Evolutionary conservation across 2,888 invertebrate species (phyloP), one percentile per base, ranked within the genome.

Genomic region (Drosophila pegasa): DNA sequence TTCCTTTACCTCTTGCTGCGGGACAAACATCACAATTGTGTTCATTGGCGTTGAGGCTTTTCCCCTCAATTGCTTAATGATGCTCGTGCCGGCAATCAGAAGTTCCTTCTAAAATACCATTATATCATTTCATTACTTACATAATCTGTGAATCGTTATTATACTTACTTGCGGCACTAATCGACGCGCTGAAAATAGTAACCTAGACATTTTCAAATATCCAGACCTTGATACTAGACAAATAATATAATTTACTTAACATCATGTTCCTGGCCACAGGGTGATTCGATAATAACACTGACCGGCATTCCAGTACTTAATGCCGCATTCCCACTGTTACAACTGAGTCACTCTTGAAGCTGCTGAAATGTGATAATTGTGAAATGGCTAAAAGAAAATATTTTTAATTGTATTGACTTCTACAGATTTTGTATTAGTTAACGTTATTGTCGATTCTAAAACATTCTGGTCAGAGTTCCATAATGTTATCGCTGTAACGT

Each of bases 11-110:
- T 99, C 99, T 94, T 99, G 99, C 92, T 99, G 99, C 4, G 99
- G 99, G 22, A 99, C 99, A 94, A 99, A 99, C 95, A 99, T 96
- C 61, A 99, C 93, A 70, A 97, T 93, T 8, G 98, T 98, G 93
- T 99, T 99, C 45, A 98, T 92, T 0, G 98, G 98, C 9, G 96
- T 96, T 18, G 94, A 94, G 14, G 91, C 78, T 70, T 91, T 90
- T 38, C 80, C 78, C 60, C 90, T 76, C 7, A 71, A 65, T 45
- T 78, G 82, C 51, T 56, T 61, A 47, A 79, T 45, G 47, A 71
- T 67, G 59, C 70, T 69, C 35, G 80, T 67, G 64, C 88, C 83
- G 88, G 83, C 88, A 54, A 78, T 64, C 66, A 88, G 45, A 45
- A 88, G 75, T n/a, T 88, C 86, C 59, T 79, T 71, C 80, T 88